These are phyloP conservation scores for Stichodactyla helianthus DNA, from an alignment of 64 coral and sea anemone genomes.

Conservation along the genomic window DNA sequence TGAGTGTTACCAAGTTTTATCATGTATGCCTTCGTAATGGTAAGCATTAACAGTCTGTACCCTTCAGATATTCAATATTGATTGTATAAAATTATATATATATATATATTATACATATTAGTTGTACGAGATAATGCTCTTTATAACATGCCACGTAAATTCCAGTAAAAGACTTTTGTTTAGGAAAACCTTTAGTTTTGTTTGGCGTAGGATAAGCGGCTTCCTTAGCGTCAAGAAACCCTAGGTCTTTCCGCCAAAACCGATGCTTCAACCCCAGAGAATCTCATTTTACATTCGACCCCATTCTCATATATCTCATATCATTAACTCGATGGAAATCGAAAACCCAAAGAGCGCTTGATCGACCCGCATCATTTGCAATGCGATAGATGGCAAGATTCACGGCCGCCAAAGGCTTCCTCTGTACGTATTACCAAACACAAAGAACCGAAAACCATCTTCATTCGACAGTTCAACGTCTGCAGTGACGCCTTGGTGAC, in stretches of 20 bases:
- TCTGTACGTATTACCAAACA: neutral
- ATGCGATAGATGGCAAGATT: constrained; percentile 9
- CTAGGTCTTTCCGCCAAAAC: constrained; percentile 22
- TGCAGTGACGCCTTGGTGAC: neutral
- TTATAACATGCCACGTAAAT: neutral
- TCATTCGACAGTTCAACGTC: neutral
- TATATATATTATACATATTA: constrained; percentile 26
- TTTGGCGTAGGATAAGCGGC: constrained; percentile 23
- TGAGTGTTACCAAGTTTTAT: constrained; percentile 14
- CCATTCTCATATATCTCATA: constrained; percentile 96
- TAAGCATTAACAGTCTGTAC: constrained; percentile 53
- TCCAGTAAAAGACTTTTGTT: constrained; percentile 1
- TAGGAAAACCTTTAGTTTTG: neutral
- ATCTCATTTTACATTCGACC: constrained; percentile 89
- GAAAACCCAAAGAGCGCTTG: constrained; percentile 51
- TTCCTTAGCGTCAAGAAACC: constrained; percentile 6
- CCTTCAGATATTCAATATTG: constrained; percentile 24
- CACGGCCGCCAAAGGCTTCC: neutral
- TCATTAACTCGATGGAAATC: constrained; percentile 82
- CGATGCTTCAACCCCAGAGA: constrained; percentile 59
- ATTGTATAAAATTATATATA: constrained; percentile 36
- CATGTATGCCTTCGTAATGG: constrained; percentile 54
- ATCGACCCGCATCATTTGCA: constrained; percentile 17
- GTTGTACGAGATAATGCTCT: neutral
- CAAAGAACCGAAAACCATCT: neutral